Evolutionary conservation across 2,113 vertebrate species (phyloP).

Genomic region (Oncorhynchus masou): DNA sequence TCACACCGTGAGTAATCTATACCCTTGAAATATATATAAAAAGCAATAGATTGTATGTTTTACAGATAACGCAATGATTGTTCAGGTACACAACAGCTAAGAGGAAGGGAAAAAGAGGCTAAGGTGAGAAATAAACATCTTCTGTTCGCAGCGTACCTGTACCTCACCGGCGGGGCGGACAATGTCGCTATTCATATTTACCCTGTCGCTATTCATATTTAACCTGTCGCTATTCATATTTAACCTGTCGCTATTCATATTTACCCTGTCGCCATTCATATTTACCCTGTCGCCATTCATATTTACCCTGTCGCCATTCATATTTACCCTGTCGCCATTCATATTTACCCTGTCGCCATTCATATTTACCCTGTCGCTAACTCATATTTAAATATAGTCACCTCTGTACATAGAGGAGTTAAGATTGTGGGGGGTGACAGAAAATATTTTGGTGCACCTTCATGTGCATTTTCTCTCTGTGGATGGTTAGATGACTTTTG

Average conservation of each 20-base stretch:
- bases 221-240: no score
- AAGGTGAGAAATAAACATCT: not conserved
- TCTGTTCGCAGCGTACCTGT: conserved; percentile 2
- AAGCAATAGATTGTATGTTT: not conserved
- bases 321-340: no score
- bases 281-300: no score
- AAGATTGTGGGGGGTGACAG: conserved; percentile 37
- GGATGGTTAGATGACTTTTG: no score
- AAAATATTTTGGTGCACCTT: conserved; percentile 27
- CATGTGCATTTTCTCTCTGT: not conserved
- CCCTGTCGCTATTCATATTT: no score
- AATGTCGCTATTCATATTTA: no score
- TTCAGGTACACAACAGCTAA: not conserved
- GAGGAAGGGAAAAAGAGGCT: conserved; percentile 15
- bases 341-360: not conserved
- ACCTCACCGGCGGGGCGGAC: conserved; percentile 47
- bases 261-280: no score
- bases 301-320: no score
- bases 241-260: no score
- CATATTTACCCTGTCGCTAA: not conserved
- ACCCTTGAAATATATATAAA: not conserved
- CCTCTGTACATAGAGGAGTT: conserved; percentile 23
- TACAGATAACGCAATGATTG: not conserved
- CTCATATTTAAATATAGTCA: conserved; percentile 45
- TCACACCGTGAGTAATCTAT: not conserved